Evolutionary conservation across 2,888 invertebrate species (phyloP).

Genomic region (Zeuzera pyrina): DNA sequence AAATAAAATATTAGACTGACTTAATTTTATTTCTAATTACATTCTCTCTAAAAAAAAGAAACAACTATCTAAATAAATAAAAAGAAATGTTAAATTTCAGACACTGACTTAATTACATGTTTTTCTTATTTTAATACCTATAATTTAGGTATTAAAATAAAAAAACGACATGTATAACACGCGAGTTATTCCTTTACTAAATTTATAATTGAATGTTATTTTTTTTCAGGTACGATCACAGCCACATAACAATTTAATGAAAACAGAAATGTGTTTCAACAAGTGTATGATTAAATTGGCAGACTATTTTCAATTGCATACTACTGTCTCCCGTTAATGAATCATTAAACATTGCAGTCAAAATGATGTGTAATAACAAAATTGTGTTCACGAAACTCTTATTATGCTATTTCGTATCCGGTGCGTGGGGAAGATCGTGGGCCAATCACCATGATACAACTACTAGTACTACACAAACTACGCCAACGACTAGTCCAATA

Average conservation of each 20-base stretch:
- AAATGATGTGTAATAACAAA: slow-evolving; percentile 53
- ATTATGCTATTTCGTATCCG: slow-evolving; percentile 42
- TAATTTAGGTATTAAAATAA: no score
- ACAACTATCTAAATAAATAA: no score
- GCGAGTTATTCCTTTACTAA: no score
- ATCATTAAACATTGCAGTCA: slow-evolving; percentile 18
- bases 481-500: slow-evolving; percentile 55
- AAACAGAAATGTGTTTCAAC: slow-evolving; percentile 60
- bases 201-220: no score
- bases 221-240: slow-evolving; percentile 36
- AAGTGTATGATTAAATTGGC: slow-evolving; percentile 56
- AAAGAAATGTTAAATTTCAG: no score
- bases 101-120: no score
- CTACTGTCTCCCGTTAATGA: no score
- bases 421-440: slow-evolving; percentile 57
- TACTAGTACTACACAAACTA: slow-evolving; percentile 63
- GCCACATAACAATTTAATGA: slow-evolving; percentile 11
- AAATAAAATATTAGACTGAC: no score
- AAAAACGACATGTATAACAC: no score
- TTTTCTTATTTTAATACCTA: no score
- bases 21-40: no score
- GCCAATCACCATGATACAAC: slow-evolving; percentile 68
- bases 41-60: no score
- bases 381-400: slow-evolving; percentile 59
- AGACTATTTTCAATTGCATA: slow-evolving; percentile 60